Evolutionary conservation across 92 coral and sea anemone species (phyloP).

Genomic region (Bergia puertoricense): DNA sequence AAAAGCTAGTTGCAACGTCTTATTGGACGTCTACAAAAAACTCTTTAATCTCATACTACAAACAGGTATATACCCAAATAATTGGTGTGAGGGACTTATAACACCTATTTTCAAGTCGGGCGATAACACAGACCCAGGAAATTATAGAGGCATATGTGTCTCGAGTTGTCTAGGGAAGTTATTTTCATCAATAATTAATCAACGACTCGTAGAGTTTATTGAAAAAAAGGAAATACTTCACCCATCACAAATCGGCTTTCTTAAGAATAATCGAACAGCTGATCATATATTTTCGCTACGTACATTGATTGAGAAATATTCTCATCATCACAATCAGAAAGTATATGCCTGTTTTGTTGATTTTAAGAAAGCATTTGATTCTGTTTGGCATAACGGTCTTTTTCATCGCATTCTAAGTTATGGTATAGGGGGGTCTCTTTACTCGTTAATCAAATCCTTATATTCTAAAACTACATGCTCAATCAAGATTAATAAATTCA

Average conservation of each 20-base stretch:
- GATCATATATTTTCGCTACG: background rate
- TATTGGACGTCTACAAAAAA: background rate
- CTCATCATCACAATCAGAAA: no score
- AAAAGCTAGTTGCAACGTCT: background rate
- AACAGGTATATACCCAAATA: no score
- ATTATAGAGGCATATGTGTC: conserved; percentile 1
- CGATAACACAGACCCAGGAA: no score
- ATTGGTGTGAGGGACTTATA: no score
- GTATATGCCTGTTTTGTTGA: no score
- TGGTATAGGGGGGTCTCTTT: background rate
- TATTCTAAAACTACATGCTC: background rate
- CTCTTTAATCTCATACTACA: background rate
- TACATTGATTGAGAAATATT: background rate
- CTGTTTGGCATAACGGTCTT: background rate
- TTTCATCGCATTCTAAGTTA: background rate
- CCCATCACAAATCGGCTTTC: background rate
- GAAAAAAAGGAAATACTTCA: background rate
- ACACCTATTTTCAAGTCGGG: no score
- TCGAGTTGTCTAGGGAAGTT: background rate
- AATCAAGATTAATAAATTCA: conserved; percentile 7
- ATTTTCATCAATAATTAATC: background rate
- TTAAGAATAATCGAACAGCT: background rate
- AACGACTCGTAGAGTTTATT: background rate
- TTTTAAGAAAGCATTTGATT: no score
- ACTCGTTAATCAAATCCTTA: background rate